Conservation (phyloP, 2,797 vertebrate species). For the Paratrypauchen microcephalus region DNA sequence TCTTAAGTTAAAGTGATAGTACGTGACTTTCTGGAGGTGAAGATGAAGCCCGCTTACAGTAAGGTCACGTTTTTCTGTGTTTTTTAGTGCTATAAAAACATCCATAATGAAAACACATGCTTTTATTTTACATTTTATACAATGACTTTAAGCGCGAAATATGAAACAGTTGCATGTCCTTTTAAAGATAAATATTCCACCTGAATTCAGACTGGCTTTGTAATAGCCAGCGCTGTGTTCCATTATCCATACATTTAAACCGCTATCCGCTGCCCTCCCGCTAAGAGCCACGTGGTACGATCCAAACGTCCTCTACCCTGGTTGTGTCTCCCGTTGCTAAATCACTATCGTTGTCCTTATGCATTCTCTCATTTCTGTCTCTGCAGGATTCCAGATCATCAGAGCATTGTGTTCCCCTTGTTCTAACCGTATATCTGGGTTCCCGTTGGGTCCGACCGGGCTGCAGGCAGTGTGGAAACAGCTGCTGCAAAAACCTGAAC, state of each 20-base stretch:
- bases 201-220: not conserved
- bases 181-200: not conserved
- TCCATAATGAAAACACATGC: no score
- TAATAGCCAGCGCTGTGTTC: not conserved
- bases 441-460: not conserved
- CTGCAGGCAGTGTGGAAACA: slow-evolving; percentile 4
- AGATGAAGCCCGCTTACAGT: no score
- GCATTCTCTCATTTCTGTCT: not conserved
- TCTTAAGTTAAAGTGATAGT: no score
- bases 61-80: no score
- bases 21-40: no score
- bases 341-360: not conserved
- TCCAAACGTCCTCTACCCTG: not conserved
- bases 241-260: not conserved
- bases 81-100: no score
- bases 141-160: no score
- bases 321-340: not conserved
- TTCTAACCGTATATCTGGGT: slow-evolving; percentile 2
- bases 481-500: slow-evolving; percentile 7
- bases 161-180: no score
- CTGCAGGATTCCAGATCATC: not conserved
- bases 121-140: no score
- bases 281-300: not conserved
- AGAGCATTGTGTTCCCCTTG: not conserved
- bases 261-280: slow-evolving; percentile 1